These are phyloP conservation scores for Lasius fuliginosus DNA, from an alignment of 2,888 invertebrate species.

Conservation along the genomic window DNA sequence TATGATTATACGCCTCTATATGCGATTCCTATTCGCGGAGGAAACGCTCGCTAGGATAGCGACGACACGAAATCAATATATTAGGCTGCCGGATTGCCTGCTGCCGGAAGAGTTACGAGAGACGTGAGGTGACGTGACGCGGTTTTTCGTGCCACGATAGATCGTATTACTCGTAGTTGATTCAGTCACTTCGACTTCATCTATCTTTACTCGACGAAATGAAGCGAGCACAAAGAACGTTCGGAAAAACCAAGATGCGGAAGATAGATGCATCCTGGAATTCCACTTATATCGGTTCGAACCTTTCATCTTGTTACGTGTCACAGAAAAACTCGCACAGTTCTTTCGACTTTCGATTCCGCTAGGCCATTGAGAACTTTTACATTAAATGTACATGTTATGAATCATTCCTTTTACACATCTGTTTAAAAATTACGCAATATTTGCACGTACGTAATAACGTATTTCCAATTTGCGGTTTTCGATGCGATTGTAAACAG, in stretches of 20 bases:
- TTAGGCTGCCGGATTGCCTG: conserved; percentile 65
- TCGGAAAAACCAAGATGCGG: conserved; percentile 54
- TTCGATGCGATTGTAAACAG: conserved; percentile 6
- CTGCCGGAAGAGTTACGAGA: conserved; percentile 53
- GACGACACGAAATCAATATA: conserved; percentile 77
- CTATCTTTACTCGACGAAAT: conserved; percentile 70
- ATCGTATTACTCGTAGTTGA: conserved; percentile 71
- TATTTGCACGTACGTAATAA: not conserved
- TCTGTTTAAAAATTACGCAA: conserved; percentile 18
- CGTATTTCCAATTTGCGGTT: conserved; percentile 28
- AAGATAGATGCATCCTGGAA: conserved; percentile 68
- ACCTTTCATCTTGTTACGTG: not conserved
- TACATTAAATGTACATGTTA: not conserved
- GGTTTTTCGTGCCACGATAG: conserved; percentile 72
- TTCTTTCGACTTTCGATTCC: not conserved
- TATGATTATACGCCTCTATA: conserved; percentile 25
- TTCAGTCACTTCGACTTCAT: conserved; percentile 62
- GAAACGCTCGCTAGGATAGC: conserved; percentile 47
- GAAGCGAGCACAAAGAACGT: conserved; percentile 61
- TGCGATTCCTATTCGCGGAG: conserved; percentile 63
- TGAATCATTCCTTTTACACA: not conserved
- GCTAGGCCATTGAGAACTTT: not conserved
- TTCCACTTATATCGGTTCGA: conserved; percentile 61
- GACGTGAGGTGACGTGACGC: conserved; percentile 60
- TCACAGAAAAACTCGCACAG: not conserved